Base-by-base conservation (phyloP, 64 coral and sea anemone species). In the Dendronephthya gigantea region DNA sequence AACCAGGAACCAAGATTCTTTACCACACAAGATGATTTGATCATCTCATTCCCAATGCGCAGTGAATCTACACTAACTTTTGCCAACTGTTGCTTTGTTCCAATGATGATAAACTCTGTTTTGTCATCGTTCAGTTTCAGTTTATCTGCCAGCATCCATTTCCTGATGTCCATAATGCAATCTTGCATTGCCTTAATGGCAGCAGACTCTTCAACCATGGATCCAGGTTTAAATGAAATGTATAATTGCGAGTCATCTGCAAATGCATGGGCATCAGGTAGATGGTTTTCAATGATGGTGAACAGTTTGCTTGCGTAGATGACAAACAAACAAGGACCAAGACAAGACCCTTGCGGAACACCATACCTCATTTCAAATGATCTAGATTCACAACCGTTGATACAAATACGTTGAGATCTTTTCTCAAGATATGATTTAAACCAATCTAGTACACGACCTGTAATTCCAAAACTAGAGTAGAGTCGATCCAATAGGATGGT, bases 1-100 rank as follows among this genome's bases (percentile, higher is more conserved):
- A 76, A 76, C 69, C 69, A 76, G 69, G n/a, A 76, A 34, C 69
- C 69, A 31, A 76, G 69, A 16, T 76, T 76, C 69, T 76, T 76
- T 76, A 76, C 69, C 31, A 27, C 31, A 16, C 69, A 4, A 34
- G 69, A 31, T 76, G 69, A 30, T 27, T 3, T 34, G 69, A 34
- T 76, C 3, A 27, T 76, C 4, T 34, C 31, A 27, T 76, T 30
- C 3, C 69, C 69, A 34, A 76, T 76, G 2, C 31, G 16, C 69
- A 76, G 69, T 27, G 69, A 76, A 34, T 76, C 69, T 5, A 76
- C 31, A 34, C 17, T 37, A 3, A 76, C 69, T 76, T 76, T 76
- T 28, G 69, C 69, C n/a, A 76, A 34, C 31, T 76, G 69, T 76
- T 76, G 69, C 31, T 30, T 76, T 34, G n/a, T n/a, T n/a, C n/a